Percentiles rank a stretch among this genome's conserved stretches.
These are phyloP conservation scores for Epistrophe eligans DNA, from an alignment of 2,888 invertebrate genomes.

Conservation along the genomic window DNA sequence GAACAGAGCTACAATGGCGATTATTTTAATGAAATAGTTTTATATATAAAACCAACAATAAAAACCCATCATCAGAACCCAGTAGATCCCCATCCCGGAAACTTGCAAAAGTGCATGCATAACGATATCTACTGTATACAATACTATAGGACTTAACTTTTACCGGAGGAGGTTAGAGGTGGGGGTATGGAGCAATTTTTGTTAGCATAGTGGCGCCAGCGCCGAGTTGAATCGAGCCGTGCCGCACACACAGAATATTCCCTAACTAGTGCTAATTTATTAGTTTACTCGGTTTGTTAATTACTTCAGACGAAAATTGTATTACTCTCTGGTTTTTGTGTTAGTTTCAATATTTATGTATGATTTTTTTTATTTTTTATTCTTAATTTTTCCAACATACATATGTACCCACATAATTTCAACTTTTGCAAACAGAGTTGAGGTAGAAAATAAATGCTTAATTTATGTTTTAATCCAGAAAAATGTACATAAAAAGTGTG, in stretches of 20 bases:
- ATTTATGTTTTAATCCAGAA: not conserved
- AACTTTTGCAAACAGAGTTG: not conserved
- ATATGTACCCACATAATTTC: too few species aligned
- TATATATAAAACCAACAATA: constrained; percentile 7
- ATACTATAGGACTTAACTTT: constrained; percentile 1
- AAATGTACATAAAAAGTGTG: not conserved
- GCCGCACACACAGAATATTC: constrained; percentile 16
- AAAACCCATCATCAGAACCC: not conserved
- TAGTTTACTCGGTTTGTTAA: constrained; percentile 50
- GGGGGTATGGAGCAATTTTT: not conserved
- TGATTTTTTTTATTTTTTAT: not conserved
- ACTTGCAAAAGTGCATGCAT: constrained; percentile 14
- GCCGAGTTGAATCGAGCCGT: not conserved
- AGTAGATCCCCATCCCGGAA: not conserved
- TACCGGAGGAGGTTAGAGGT: not conserved
- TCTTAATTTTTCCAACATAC: not conserved
- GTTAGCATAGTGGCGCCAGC: constrained; percentile 15
- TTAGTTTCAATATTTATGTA: constrained; percentile 24
- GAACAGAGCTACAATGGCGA: not conserved
- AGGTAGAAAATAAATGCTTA: not conserved
- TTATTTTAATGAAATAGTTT: constrained; percentile 20
- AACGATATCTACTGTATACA: not conserved
- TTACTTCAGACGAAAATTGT: constrained; percentile 31
- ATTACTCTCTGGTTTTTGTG: constrained; percentile 13
- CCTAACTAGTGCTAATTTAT: constrained; percentile 50